Percentiles rank a stretch among this genome's conserved stretches.
These are phyloP conservation scores for Seladonia tumulorum DNA, from an alignment of 2,888 invertebrate genomes.

Conservation along the genomic window DNA sequence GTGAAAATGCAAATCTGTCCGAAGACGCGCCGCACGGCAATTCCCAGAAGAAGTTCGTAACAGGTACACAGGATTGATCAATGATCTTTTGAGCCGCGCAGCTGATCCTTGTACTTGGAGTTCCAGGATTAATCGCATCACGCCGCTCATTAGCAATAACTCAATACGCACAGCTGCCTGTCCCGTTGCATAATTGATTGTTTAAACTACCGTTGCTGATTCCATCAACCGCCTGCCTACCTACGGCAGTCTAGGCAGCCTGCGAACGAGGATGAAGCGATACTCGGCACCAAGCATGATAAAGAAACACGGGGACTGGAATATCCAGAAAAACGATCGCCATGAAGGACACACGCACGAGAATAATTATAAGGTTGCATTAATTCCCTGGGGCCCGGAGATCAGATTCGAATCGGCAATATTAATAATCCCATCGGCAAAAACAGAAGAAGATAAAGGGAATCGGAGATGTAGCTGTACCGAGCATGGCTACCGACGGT, in stretches of 20 bases:
- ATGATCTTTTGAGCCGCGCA: conserved; percentile 11
- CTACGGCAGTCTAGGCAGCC: conserved; percentile 45
- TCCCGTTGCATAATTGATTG: conserved; percentile 57
- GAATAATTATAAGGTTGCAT: not conserved
- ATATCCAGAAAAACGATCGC: not conserved
- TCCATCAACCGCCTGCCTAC: conserved; percentile 37
- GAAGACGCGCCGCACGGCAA: not conserved
- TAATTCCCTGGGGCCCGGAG: not conserved
- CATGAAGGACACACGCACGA: not conserved
- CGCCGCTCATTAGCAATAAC: conserved; percentile 55
- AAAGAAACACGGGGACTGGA: not conserved
- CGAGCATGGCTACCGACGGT: not conserved
- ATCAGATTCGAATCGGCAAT: not conserved
- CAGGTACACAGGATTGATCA: not conserved
- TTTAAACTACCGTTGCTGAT: conserved; percentile 52
- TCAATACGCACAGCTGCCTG: conserved; percentile 52
- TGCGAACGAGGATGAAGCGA: conserved; percentile 23
- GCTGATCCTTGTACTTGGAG: conserved; percentile 10
- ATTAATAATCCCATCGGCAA: not conserved
- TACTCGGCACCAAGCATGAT: not conserved
- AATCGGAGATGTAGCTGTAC: not conserved
- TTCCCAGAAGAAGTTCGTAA: not conserved
- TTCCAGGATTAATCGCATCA: conserved; percentile 48
- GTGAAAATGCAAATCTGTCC: not conserved
- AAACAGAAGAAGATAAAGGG: not conserved